Evolutionary conservation across 2,113 vertebrate species (phyloP), one percentile per base, ranked within the genome.

Genomic region (Alligator mississippiensis): DNA sequence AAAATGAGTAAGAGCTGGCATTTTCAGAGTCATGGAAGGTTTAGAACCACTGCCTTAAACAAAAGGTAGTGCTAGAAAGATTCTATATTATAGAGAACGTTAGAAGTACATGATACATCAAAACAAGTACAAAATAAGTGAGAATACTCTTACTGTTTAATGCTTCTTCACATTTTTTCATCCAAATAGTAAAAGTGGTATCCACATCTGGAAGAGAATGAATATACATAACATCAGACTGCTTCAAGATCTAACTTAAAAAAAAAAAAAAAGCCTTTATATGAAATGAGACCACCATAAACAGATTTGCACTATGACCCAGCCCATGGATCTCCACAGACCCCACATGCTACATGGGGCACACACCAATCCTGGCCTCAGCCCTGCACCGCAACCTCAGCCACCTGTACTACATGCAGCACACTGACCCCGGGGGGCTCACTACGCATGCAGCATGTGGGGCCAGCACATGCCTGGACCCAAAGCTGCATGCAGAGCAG

Each of bases 111-210:
- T 9, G 18, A 30, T 5, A 10, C 19, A 93, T 34, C 63, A 87
- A 92, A 92, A 11, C 62, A 78, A 34, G 38, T 21, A 88, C 1
- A 2, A 91, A 90, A 14, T 38, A 68, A 77, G 34, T 0, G 16
- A 54, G 4, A 0, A n/a, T 28, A 82, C 77, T 96, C 99, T 98
- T 97, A 99, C 99, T 97, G 0, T 94, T 98, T 95, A 99, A 96
- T 85, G 94, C 98, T 95, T 99, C 99, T 88, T 99, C 98, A 97
- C 99, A 99, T 57, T 93, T 98, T 95, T 98, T 98, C 95, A 99
- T 98, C 99, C 99, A 99, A 92, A 97, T 62, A 93, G 97, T 95
- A 97, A 99, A 99, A 13, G 97, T 96, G 95, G 97, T 94, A 95
- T 98, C 98, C 76, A 98, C 95, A 96, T 85, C 99, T 99, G 97